Conservation (phyloP, 1,140 invertebrate species). For the Drosophila tropicalis region DNA sequence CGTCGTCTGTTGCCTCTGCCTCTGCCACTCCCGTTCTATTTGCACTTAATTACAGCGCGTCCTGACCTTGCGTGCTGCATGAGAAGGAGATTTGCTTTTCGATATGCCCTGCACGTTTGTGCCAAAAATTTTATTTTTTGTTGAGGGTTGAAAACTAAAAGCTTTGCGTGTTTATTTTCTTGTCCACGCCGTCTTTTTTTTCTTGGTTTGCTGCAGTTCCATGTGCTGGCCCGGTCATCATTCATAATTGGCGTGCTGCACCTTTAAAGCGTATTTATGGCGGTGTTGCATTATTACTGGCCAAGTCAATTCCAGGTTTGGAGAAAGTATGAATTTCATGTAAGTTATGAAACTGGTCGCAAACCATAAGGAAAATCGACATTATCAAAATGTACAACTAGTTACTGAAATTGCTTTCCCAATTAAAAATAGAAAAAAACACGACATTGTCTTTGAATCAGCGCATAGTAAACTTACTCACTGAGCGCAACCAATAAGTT, state of each 20-base stretch:
- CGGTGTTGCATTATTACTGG: slow-evolving; percentile 40
- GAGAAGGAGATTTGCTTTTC: slow-evolving; percentile 31
- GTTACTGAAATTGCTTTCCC: neutral
- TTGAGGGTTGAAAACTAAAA: slow-evolving; percentile 30
- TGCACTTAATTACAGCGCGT: slow-evolving; percentile 70
- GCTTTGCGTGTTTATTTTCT: slow-evolving; percentile 69
- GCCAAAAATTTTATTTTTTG: slow-evolving; percentile 77
- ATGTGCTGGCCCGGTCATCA: slow-evolving; percentile 51
- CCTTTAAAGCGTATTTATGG: slow-evolving; percentile 65
- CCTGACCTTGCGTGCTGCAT: slow-evolving; percentile 74
- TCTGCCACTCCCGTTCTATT: slow-evolving; percentile 36
- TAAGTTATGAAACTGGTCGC: slow-evolving; percentile 30
- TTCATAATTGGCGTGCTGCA: slow-evolving; percentile 75
- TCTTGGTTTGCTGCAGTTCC: slow-evolving; percentile 54
- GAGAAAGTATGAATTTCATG: slow-evolving; percentile 35
- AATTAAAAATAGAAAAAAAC: neutral
- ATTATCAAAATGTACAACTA: neutral
- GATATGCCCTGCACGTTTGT: slow-evolving; percentile 69
- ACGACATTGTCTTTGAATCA: too few species aligned
- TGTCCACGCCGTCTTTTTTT: slow-evolving; percentile 28
- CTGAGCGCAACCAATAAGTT: too few species aligned
- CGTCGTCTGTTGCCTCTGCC: slow-evolving; percentile 15
- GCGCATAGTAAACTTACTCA: too few species aligned
- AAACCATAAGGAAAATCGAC: neutral
- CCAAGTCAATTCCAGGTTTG: slow-evolving; percentile 7